These are phyloP conservation scores for Campaea margaritaria DNA, from an alignment of 2,888 invertebrate genomes.

Conservation along the genomic window DNA sequence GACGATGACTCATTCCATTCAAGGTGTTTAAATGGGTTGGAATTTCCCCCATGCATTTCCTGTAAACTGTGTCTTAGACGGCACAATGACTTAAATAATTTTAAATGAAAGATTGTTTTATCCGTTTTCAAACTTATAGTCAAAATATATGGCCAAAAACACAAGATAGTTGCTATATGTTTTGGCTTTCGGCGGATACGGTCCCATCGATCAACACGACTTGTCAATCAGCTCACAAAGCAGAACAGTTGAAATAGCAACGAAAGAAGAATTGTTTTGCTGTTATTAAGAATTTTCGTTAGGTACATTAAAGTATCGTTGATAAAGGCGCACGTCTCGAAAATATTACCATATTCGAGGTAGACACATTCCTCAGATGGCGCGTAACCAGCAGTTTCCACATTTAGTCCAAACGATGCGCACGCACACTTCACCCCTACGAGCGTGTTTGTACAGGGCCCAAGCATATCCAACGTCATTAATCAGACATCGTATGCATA, in stretches of 20 bases:
- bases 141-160: no score
- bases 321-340: conserved; percentile 19
- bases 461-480: conserved; percentile 58
- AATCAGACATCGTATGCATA: conserved; percentile 50
- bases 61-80: no score
- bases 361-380: conserved; percentile 56
- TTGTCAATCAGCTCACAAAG: no score
- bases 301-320: neutral
- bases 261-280: neutral
- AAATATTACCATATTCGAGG: conserved; percentile 36
- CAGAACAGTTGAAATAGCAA: no score
- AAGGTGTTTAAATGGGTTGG: conserved; percentile 1
- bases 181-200: no score
- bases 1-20: conserved; percentile 1
- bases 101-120: no score
- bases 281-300: neutral
- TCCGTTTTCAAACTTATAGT: no score
- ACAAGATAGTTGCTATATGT: no score
- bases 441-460: conserved; percentile 31
- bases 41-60: neutral
- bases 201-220: no score
- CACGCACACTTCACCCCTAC: conserved; percentile 40
- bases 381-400: conserved; percentile 67
- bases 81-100: no score
- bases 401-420: conserved; percentile 61